Base-by-base conservation (phyloP, 2,113 vertebrate genomes). In the Machaerirhynchus nigripectus region DNA sequence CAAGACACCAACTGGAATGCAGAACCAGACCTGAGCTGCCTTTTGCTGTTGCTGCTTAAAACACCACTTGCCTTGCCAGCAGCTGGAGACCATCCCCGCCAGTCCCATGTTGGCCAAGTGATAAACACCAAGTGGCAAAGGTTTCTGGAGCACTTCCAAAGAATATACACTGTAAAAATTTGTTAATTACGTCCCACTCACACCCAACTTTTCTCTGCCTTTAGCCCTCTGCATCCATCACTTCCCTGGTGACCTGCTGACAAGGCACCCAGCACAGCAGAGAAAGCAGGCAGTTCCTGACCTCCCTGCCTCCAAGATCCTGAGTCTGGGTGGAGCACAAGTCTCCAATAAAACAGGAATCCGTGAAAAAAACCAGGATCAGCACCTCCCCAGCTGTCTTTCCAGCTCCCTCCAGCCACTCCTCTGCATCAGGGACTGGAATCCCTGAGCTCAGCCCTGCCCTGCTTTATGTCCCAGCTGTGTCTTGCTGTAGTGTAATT, bases 301-400 rank as follows among this genome's bases (percentile, higher is more conserved):
- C 57, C 87, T 50, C 75, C 73, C 55, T 91, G 56, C 53, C 46
- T 84, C 71, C 21, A 92, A 95, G 86, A 88, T 80, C 80, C 90
- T 90, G 91, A 83, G 46, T 77, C 69, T 4, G 1, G n/a, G 50
- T 30, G n/a, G 60, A 77, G 46, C n/a, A 78, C 49, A 69, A 53
- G 61, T 28, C 78, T 97, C 87, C 52, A 98, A 98, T 98, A 98
- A 97, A 93, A 84, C 44, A 97, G 95, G 98, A 97, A 98, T 98
- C 89, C 19, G 5, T 93, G 87, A 80, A 80, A 94, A 94, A 97
- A 97, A 96, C 87, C 87, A 98, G 83, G 37, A 86, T 35, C 53
- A 87, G 50, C 65, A 27, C 56, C 61, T 69, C 67, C 55, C 68
- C 1, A 1, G 26, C 15, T 1, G 3, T 22, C 33, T 80, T 77